A percentile compares a stretch with the other conserved stretches of the same genome.
phyloP scores from a whole-genome alignment of 2,113 vertebrate genomes.

The Psilopogon haemacephalus region DNA sequence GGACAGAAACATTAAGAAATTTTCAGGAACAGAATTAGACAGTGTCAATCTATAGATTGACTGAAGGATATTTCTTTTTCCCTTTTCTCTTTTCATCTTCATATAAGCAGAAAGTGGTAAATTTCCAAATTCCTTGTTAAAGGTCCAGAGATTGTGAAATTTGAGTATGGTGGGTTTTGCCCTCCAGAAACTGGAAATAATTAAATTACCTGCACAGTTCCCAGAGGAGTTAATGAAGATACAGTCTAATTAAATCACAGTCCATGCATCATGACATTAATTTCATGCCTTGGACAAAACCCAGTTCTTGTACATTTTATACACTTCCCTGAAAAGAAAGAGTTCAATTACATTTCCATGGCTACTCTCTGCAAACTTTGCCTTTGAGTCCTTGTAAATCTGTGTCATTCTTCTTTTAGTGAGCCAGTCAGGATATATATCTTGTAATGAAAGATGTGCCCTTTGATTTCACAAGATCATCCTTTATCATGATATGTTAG shows the following conservation, averaged over 20 bases:
- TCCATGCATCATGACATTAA: background rate
- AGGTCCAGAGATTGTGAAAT: background rate
- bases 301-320: background rate
- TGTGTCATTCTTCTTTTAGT: background rate
- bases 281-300: background rate
- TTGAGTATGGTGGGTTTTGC: background rate
- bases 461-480: slow-evolving; percentile 35
- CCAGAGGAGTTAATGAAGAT: background rate
- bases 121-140: background rate
- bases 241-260: background rate
- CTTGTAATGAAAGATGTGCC: slow-evolving; percentile 37
- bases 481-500: background rate
- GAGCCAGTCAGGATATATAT: background rate
- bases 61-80: background rate
- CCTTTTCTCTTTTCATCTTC: background rate
- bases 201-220: background rate
- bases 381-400: slow-evolving; percentile 29
- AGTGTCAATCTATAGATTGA: background rate
- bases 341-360: slow-evolving; percentile 17
- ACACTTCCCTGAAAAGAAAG: background rate
- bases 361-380: slow-evolving; percentile 23
- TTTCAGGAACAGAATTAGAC: background rate
- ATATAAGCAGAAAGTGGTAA: background rate
- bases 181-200: background rate
- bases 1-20: background rate